Evolutionary conservation across 2,113 vertebrate species (phyloP), one percentile per base, ranked within the genome.

Genomic region (Heteronetta atricapilla): DNA sequence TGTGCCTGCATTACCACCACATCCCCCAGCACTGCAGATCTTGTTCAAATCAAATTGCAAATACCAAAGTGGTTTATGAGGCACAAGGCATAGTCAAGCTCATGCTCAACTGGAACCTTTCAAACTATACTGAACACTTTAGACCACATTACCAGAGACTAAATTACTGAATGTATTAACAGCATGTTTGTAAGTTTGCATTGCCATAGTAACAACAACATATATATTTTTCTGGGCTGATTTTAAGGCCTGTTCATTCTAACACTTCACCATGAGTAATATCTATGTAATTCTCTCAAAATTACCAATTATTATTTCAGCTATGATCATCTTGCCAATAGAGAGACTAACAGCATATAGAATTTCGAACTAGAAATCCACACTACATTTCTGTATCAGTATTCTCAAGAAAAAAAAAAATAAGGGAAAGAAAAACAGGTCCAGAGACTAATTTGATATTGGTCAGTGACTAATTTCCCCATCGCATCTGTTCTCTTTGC

Each of bases 321-420:
- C 55, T 87, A 25, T 79, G 69, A 69, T 62, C 74, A 67, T 58
- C 59, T 89, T 92, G 88, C 86, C 93, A 93, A 58, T 5, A 82
- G 53, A 86, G 36, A 94, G 40, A 89, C 56, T 84, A 89, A 46
- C 11, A 83, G 20, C 46, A 69, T 75, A 89, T 28, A 84, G 60
- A 76, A 82, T 93, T 96, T 94, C 90, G 78, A 90, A 95, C 70
- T 74, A 42, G 78, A 90, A 95, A 92, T 88, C 59, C 69, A 96
- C 60, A 75, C 46, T 52, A 53, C 31, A n/a, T 82, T 89, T 90
- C 77, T 86, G 13, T 21, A 79, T 11, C 31, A 64, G 18, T 42
- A 34, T 36, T 58, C 67, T 88, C 78, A 64, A 86, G 53, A 58
- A 34, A 21, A 13, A 17, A 23, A 33, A 85, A 89, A 88, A 66